Evolutionary conservation across 2,888 invertebrate genomes (phyloP).

Genomic region (Nowickia ferox): DNA sequence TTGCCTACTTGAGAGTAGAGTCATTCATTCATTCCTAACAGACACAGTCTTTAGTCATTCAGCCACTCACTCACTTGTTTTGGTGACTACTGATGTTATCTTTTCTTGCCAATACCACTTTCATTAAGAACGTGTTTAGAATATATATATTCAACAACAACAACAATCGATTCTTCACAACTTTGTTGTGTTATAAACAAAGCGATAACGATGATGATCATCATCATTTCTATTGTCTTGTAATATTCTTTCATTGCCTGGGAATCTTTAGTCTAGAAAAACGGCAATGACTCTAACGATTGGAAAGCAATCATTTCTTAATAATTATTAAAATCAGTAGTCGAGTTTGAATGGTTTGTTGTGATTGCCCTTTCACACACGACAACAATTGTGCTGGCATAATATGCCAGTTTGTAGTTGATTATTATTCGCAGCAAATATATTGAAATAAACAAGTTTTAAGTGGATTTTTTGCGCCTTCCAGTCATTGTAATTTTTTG

Average conservation of each 20-base stretch:
- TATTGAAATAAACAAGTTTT: no score
- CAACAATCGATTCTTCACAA: conserved; percentile 50
- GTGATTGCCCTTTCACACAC: no score
- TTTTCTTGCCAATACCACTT: conserved; percentile 68
- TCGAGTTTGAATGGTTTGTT: conserved; percentile 5
- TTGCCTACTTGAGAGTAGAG: background rate
- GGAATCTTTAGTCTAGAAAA: conserved; percentile 32
- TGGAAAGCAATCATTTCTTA: conserved; percentile 31
- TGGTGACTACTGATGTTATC: conserved; percentile 49
- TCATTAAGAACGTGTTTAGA: conserved; percentile 72
- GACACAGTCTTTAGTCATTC: background rate
- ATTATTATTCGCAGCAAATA: no score
- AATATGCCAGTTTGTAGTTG: no score
- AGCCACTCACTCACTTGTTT: conserved; percentile 36
- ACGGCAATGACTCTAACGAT: conserved; percentile 45
- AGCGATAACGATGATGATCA: conserved; percentile 23
- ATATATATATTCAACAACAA: conserved; percentile 41
- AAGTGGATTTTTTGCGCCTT: no score
- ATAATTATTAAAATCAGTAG: conserved; percentile 10
- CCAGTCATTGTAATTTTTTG: no score
- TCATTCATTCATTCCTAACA: conserved; percentile 21
- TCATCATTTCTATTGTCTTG: conserved; percentile 7
- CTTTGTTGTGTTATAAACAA: conserved; percentile 3
- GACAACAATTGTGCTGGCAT: no score
- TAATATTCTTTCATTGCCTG: conserved; percentile 15